A percentile compares a stretch with the other conserved stretches of the same genome.
Conservation (phyloP, 1,140 invertebrate genomes). For the Plectrocnemia conspersa region DNA sequence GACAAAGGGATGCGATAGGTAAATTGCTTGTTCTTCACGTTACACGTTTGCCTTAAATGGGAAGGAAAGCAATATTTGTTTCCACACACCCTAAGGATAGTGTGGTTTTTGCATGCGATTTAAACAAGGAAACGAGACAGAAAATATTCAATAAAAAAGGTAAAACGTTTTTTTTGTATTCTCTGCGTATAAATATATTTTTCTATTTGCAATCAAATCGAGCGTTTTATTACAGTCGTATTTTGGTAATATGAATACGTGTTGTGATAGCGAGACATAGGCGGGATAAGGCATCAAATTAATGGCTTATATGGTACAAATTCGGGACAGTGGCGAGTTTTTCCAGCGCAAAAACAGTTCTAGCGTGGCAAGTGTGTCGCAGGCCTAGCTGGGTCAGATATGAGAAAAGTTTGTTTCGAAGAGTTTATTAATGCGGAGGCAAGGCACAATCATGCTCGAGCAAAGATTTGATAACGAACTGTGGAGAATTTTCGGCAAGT, state of each 20-base stretch:
- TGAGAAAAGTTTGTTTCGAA: constrained; percentile 24
- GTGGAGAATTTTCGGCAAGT: constrained; percentile 12
- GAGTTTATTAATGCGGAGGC: constrained; percentile 24
- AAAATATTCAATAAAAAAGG: no score
- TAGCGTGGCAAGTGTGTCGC: constrained; percentile 9
- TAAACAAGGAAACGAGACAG: background rate
- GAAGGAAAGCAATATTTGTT: constrained; percentile 5
- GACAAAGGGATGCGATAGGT: background rate
- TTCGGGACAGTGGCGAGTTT: background rate
- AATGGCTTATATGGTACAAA: background rate
- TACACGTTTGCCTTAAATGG: constrained; percentile 10
- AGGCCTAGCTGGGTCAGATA: constrained; percentile 11
- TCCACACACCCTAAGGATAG: constrained; percentile 12
- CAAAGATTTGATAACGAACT: constrained; percentile 22
- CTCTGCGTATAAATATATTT: no score
- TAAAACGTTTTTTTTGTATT: no score
- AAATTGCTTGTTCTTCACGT: constrained; percentile 13
- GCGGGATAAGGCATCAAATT: no score
- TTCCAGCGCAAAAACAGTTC: background rate
- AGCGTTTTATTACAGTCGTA: background rate
- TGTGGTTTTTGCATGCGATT: constrained; percentile 14
- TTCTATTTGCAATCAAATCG: background rate
- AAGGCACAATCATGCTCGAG: constrained; percentile 14
- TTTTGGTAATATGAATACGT: no score
- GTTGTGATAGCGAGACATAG: no score